These are phyloP conservation scores for Todus mexicanus DNA, from an alignment of 2,797 vertebrate species.

Conservation along the genomic window DNA sequence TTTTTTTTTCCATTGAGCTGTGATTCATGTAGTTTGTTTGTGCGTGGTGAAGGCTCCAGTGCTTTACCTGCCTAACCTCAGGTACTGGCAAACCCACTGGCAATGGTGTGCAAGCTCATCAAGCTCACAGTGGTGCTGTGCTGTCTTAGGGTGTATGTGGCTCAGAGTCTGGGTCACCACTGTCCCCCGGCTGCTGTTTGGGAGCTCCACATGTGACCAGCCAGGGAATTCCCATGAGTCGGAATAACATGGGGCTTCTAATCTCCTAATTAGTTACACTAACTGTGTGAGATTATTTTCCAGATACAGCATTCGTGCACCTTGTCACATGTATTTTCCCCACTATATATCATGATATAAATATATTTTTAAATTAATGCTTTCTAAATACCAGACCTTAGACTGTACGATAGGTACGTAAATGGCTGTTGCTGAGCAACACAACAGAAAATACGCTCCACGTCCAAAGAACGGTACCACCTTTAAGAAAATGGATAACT, in stretches of 20 bases:
- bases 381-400: neutral
- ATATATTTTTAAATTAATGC: neutral
- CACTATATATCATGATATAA: neutral
- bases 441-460: accelerated
- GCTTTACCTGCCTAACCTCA: neutral
- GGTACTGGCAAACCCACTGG: accelerated
- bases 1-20: neutral
- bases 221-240: neutral
- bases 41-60: neutral
- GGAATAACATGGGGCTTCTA: neutral
- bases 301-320: neutral
- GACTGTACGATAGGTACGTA: neutral
- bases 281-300: neutral
- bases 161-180: neutral
- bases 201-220: neutral
- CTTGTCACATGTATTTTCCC: neutral
- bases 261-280: no score
- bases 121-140: accelerated
- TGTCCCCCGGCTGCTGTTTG: neutral
- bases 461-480: neutral
- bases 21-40: neutral
- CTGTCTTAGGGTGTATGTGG: neutral
- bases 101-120: accelerated
- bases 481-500: neutral
- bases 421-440: neutral